phyloP scores from a whole-genome alignment of 1,140 invertebrate genomes.

The Mercenaria mercenaria region DNA sequence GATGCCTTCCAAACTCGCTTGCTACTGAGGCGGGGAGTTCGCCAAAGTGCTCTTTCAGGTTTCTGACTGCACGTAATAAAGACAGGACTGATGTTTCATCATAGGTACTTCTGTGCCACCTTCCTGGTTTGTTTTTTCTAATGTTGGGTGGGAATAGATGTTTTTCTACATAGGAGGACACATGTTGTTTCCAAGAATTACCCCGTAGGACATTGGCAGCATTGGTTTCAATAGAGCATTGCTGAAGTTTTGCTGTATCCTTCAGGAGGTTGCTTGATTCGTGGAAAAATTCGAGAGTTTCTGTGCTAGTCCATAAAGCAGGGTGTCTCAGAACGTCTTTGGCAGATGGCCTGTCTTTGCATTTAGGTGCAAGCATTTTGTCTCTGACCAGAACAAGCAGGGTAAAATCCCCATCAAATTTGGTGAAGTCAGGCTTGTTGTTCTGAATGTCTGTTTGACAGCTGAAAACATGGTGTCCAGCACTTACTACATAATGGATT shows the following conservation, averaged over 20 bases:
- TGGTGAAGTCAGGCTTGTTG: neutral
- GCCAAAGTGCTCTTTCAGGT: neutral
- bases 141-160: neutral
- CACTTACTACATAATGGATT: neutral
- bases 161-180: neutral
- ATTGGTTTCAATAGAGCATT: neutral
- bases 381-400: neutral
- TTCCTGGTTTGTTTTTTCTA: neutral
- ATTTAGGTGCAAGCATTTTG: neutral
- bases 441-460: neutral
- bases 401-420: neutral
- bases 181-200: neutral
- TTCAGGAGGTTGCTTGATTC: neutral
- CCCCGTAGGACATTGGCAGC: neutral
- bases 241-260: neutral
- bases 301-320: neutral
- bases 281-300: neutral
- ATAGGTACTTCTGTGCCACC: neutral
- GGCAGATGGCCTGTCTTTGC: neutral
- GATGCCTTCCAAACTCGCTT: neutral
- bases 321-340: neutral
- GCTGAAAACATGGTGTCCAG: neutral
- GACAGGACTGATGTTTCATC: neutral
- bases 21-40: neutral
- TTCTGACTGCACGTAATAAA: neutral